Base-by-base conservation (phyloP, 2,888 invertebrate genomes). In the Agrochola lychnidis region DNA sequence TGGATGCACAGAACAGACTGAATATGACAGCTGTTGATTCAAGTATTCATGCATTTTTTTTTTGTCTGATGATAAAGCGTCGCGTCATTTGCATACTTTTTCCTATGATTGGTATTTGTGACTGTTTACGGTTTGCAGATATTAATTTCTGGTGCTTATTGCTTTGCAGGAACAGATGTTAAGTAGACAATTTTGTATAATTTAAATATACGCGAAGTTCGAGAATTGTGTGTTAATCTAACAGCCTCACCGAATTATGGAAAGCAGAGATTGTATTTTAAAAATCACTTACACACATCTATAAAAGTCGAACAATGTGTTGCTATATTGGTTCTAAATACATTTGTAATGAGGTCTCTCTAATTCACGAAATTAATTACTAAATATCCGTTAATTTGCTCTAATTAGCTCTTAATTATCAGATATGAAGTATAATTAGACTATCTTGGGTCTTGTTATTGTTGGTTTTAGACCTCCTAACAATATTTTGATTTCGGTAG, bases 401-500 rank as follows among this genome's bases (percentile, higher is more conserved):
- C 19, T 63, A 68, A 83, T 62, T 68, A 62, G 19, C 10, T 53
- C 16, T 45, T 68, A 77, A 68, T 70, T 66, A 81, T 68, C 30
- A 19, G n/a, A 56, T 53, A 64, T 53, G 16, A 48, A 62, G n/a
- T 78, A 25, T 81, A 73, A 81, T 81, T 48, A 78, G 30, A 73
- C 14, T 53, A 48, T 30, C 48, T 75, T 40, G 16, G 9, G 14
- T 45, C 67, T 53, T 66, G 36, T 81, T 61, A 14, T 66, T 76
- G 40, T 79, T 62, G 36, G 6, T 53, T 80, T 51, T 57, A n/a
- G 36, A 36, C 36, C 2, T 40, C 16, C 14, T 59, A 45, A 36
- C 22, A 51, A 57, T 4, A 51, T 42, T 61, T 6, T 12, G 7
- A 22, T 62, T 53, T n/a, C 4, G 1, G 16, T 19, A 16, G 40